phyloP scores from a whole-genome alignment of 2,113 vertebrate genomes.

The Uria lomvia region DNA sequence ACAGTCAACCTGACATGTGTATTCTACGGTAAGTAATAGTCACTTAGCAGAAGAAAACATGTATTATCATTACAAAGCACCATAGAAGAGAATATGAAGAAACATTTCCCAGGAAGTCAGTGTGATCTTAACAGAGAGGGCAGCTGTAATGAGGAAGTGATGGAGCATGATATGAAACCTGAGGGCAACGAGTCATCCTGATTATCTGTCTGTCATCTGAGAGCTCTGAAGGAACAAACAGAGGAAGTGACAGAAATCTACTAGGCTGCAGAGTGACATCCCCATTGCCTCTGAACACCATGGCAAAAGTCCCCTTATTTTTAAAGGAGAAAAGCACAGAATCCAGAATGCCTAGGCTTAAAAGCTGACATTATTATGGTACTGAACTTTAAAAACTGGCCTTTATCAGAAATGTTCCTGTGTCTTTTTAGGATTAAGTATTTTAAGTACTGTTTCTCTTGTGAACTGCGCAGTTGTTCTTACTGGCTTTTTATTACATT shows the following conservation, averaged over 20 bases:
- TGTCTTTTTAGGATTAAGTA: not conserved
- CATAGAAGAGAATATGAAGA: conserved; percentile 13
- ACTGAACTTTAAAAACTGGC: not conserved
- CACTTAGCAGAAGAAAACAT: conserved; percentile 46
- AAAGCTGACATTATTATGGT: not conserved
- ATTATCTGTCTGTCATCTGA: not conserved
- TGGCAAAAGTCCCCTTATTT: not conserved
- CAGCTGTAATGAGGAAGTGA: conserved; percentile 31
- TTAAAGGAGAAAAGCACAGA: not conserved
- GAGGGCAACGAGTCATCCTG: conserved; percentile 25
- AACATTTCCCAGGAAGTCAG: conserved; percentile 25
- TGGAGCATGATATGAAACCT: conserved; percentile 43
- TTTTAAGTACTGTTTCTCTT: not conserved
- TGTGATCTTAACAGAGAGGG: conserved; percentile 8
- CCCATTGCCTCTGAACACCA: not conserved
- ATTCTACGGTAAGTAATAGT: conserved; percentile 66
- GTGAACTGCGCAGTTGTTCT: not conserved
- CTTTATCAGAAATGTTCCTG: not conserved
- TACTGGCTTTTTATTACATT: not conserved
- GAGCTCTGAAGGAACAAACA: not conserved
- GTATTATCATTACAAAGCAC: conserved; percentile 10
- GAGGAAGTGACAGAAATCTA: not conserved
- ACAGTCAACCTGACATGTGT: conserved; percentile 64
- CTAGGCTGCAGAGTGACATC: not conserved
- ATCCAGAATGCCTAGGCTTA: not conserved